phyloP scores from a whole-genome alignment of 2,113 vertebrate species.

The Platycercus adscitus region DNA sequence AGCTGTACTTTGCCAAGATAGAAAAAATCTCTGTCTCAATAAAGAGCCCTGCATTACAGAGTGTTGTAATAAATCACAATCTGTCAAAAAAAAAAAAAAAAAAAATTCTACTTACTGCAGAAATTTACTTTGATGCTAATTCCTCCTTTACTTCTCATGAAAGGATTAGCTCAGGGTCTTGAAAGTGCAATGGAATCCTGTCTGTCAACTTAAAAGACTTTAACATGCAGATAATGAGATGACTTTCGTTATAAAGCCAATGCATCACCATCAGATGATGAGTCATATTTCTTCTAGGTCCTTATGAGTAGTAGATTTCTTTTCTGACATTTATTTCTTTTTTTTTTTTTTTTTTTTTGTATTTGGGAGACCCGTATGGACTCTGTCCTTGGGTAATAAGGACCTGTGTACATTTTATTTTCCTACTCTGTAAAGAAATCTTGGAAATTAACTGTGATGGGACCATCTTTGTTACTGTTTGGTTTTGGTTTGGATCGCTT shows the following conservation, averaged over 20 bases:
- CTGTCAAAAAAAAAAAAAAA: neutral
- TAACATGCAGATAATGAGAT: neutral
- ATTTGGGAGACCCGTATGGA: neutral
- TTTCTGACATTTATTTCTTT: neutral
- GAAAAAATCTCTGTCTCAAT: neutral
- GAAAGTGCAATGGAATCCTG: neutral
- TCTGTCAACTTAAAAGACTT: neutral
- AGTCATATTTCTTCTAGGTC: neutral
- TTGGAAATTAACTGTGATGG: neutral
- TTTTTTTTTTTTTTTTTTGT: too few species aligned
- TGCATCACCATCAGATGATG: neutral
- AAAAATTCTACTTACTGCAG: neutral
- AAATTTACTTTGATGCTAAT: slow-evolving; percentile 24
- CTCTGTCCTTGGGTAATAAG: neutral
- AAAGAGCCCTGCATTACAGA: neutral
- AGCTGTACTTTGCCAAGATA: neutral
- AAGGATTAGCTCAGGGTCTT: slow-evolving; percentile 18
- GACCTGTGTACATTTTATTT: neutral
- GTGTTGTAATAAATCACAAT: neutral
- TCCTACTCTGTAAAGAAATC: neutral
- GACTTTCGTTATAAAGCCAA: neutral
- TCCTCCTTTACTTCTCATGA: neutral
- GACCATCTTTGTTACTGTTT: neutral
- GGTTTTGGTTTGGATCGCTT: neutral
- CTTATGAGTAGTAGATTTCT: neutral